These are phyloP conservation scores for Suillia variegata DNA, from an alignment of 2,888 invertebrate species.

Conservation along the genomic window DNA sequence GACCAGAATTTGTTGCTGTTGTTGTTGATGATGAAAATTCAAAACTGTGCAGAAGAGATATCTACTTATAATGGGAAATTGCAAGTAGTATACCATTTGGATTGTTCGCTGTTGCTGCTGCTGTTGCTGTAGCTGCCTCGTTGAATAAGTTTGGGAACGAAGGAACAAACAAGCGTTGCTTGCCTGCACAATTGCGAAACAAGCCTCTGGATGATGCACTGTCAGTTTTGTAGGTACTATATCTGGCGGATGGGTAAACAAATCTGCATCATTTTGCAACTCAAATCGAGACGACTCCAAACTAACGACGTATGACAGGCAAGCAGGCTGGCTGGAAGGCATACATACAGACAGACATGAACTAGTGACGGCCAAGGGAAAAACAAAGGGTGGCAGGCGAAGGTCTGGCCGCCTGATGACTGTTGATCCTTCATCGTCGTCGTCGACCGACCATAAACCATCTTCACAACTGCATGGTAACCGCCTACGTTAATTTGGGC, in stretches of 20 bases:
- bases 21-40: neutral
- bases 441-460: neutral
- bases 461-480: conserved; percentile 3
- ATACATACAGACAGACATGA: neutral
- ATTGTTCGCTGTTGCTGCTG: too few species aligned
- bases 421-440: neutral
- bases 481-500: neutral
- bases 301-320: conserved; percentile 17
- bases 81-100: neutral
- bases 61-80: neutral
- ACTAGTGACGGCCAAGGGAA: too few species aligned
- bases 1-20: neutral
- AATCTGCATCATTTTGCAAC: conserved; percentile 3
- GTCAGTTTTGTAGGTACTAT: neutral
- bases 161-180: neutral
- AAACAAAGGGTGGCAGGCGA: too few species aligned
- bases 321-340: conserved; percentile 10
- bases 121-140: neutral
- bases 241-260: neutral
- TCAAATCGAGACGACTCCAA: neutral
- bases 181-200: neutral
- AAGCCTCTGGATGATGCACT: neutral
- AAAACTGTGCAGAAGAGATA: neutral
- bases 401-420: neutral
- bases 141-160: neutral